phyloP scores from a whole-genome alignment of 1,140 invertebrate genomes.

The Hyphantria cunea region DNA sequence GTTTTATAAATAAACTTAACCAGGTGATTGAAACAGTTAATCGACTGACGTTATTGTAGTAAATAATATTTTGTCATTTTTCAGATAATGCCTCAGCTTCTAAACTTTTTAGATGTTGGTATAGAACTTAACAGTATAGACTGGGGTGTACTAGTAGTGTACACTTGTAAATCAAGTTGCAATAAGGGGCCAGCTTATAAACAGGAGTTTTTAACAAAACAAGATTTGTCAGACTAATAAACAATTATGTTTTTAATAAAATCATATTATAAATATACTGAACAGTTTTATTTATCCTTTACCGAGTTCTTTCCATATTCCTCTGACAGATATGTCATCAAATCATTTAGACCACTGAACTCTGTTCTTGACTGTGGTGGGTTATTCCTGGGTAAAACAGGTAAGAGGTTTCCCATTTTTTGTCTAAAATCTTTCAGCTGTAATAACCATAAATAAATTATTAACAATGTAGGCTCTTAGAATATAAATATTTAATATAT shows the following conservation, averaged over 20 bases:
- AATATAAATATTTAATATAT: too few relatives aligned
- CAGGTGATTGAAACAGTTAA: too few relatives aligned
- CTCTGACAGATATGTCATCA: constrained; percentile 88
- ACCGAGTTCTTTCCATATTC: constrained; percentile 71
- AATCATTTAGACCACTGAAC: constrained; percentile 91
- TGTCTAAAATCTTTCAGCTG: constrained; percentile 87
- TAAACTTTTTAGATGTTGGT: constrained; percentile 89
- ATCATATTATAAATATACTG: constrained; percentile 19
- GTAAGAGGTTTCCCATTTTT: constrained; percentile 88
- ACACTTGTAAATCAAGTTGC: constrained; percentile 93
- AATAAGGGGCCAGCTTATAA: constrained; percentile 84
- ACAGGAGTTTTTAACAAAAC: constrained; percentile 93
- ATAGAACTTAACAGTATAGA: constrained; percentile 88
- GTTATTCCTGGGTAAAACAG: constrained; percentile 90
- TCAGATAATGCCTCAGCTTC: constrained; percentile 95
- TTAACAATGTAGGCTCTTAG: too few relatives aligned
- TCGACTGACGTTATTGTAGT: too few relatives aligned
- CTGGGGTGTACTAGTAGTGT: constrained; percentile 94
- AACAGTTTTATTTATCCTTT: constrained; percentile 39
- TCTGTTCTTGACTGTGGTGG: constrained; percentile 92
- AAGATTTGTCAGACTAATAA: constrained; percentile 85
- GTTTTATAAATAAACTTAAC: too few relatives aligned
- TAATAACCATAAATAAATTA: not conserved
- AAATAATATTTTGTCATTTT: constrained; percentile 28
- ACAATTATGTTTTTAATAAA: constrained; percentile 38